Percentiles rank a stretch among this genome's conserved stretches.
These are phyloP conservation scores for Dreissena polymorpha DNA, from an alignment of 1,140 invertebrate genomes.

Conservation along the genomic window DNA sequence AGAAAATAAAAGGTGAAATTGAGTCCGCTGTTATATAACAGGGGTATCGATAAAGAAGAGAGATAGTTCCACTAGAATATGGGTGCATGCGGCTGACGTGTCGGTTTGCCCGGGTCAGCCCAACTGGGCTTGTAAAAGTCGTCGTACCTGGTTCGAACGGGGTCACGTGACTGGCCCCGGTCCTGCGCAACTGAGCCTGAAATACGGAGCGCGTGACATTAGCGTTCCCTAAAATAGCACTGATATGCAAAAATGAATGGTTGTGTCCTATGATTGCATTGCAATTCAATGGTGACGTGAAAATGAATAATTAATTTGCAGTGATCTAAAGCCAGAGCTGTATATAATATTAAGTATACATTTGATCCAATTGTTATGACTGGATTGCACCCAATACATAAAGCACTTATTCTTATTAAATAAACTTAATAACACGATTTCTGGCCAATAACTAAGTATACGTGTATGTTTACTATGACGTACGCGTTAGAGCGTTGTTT, in stretches of 20 bases:
- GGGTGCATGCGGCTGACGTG: not conserved
- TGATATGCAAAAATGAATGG: not conserved
- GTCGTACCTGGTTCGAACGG: slow-evolving; percentile 35
- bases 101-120: slow-evolving; percentile 18
- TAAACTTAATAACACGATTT: too few relatives aligned
- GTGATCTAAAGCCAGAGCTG: not conserved
- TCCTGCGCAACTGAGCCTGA: not conserved
- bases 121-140: slow-evolving; percentile 44
- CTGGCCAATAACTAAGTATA: too few relatives aligned
- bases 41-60: too few relatives aligned
- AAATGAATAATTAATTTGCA: not conserved
- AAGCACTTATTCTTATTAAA: too few relatives aligned
- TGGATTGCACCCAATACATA: not conserved
- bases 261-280: not conserved
- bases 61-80: too few relatives aligned
- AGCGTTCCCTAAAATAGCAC: too few relatives aligned
- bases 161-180: not conserved
- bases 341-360: not conserved
- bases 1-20: too few relatives aligned
- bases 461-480: too few relatives aligned
- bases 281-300: not conserved
- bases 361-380: too few relatives aligned
- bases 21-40: too few relatives aligned
- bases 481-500: too few relatives aligned
- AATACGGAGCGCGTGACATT: not conserved